Evolutionary conservation across 2,797 vertebrate species (phyloP), one percentile per base, ranked within the genome.

Genomic region (Clarias platycephalus): DNA sequence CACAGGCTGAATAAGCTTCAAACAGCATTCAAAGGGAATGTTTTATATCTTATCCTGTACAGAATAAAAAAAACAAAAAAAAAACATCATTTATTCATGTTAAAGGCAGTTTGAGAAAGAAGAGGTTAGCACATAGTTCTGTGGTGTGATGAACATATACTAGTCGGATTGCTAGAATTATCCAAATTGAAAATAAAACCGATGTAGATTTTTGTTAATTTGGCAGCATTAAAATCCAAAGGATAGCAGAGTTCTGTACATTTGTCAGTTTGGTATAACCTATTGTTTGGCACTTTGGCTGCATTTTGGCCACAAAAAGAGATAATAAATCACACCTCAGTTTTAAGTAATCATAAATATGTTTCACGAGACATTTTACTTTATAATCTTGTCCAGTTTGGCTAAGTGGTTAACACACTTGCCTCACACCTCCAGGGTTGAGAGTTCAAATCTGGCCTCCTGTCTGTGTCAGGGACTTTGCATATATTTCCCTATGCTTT

Each of bases 41-140:
- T 87, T 90, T 86, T 89, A 84, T 86, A 70, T 77, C 5, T 37
- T 72, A 67, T 78, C 79, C 57, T 57, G 77, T 86, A 84, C 58
- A 64, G 60, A 68, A 75, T 20, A 24, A 26, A 40, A 20, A 80
- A 70, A 70, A 34, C 1, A 57, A 26, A 0, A 63, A 63, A 31
- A 37, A 20, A 28, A 31, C 34, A 66, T 81, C 16, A 67, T 60
- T 79, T 84, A 77, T 58, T 77, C 55, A 76, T 76, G 76, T 40
- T 6, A 57, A 77, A 24, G 49, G 22, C 53, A 74, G 58, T 71
- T 66, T 53, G 2, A 62, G 58, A 74, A 18, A 40, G 24, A 40
- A 37, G 4, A 53, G 58, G 37, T 76, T 40, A 67, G 24, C 58
- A 55, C 31, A 22, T 12, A 12, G 34, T 13, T 22, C 28, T 22